A percentile compares a stretch with the other conserved stretches of the same genome.
Evolutionary conservation across 2,888 invertebrate species (phyloP).

Genomic region (Eupithecia centaureata): DNA sequence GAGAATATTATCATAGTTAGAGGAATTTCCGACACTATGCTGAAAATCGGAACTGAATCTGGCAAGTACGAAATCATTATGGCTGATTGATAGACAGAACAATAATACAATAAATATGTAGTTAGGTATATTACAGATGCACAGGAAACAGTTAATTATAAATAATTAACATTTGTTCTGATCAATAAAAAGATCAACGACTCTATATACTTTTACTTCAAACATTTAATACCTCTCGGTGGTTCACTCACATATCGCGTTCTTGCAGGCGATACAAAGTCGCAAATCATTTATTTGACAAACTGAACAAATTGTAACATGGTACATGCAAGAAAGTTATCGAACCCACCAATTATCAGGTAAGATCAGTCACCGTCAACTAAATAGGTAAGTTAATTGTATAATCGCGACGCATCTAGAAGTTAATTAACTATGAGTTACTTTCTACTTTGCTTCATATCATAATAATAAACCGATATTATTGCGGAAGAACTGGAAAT

Average conservation of each 20-base stretch:
- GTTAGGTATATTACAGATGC: not conserved
- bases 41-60: not conserved
- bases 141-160: slow-evolving; percentile 1
- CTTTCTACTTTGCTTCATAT: slow-evolving; percentile 51
- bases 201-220: not conserved
- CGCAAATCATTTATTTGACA: not conserved
- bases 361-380: slow-evolving; percentile 3
- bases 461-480: slow-evolving; percentile 46
- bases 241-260: not conserved
- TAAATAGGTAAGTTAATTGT: slow-evolving; percentile 21
- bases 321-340: slow-evolving; percentile 18
- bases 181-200: slow-evolving; percentile 2
- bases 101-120: not conserved
- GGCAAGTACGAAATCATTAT: not conserved
- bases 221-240: not conserved
- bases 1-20: slow-evolving; percentile 32
- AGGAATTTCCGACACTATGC: slow-evolving; percentile 6
- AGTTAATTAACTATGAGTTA: slow-evolving; percentile 49
- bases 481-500: slow-evolving; percentile 49
- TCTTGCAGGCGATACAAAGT: not conserved
- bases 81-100: not conserved
- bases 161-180: not conserved
- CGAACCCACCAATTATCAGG: not conserved
- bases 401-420: slow-evolving; percentile 32
- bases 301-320: not conserved